Conservation (phyloP, 2,888 invertebrate genomes). For the Drosophila formosana region DNA sequence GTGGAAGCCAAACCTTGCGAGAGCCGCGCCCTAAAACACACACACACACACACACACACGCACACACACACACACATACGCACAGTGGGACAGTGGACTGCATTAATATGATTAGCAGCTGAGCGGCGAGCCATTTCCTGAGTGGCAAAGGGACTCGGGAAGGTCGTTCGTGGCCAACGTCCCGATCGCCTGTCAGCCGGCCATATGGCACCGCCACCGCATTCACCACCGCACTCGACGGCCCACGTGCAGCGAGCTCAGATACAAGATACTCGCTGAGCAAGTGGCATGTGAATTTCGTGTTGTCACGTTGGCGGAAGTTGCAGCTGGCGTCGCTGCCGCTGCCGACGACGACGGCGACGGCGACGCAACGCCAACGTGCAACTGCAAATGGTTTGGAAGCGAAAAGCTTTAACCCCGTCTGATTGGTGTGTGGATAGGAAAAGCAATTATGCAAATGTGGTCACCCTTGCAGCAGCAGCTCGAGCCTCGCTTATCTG, state of each 20-base stretch:
- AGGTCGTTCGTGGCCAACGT: constrained; percentile 56
- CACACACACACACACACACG: no score
- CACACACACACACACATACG: not conserved
- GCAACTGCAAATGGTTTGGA: not conserved
- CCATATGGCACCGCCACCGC: constrained; percentile 62
- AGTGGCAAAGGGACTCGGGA: constrained; percentile 55
- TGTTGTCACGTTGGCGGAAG: constrained; percentile 61
- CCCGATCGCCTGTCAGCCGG: constrained; percentile 52
- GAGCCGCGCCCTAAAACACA: constrained; percentile 55
- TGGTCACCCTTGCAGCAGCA: constrained; percentile 27
- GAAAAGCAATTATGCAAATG: constrained; percentile 51
- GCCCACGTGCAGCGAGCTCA: constrained; percentile 53
- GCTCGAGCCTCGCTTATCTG: constrained; percentile 5
- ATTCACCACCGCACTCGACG: constrained; percentile 18
- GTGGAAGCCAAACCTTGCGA: constrained; percentile 58
- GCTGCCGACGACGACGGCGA: not conserved
- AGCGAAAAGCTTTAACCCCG: constrained; percentile 20
- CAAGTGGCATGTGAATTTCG: constrained; percentile 53
- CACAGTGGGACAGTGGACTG: constrained; percentile 50
- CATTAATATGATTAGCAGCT: constrained; percentile 76
- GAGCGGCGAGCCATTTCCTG: constrained; percentile 70
- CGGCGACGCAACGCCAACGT: constrained; percentile 27
- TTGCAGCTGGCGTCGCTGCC: constrained; percentile 49
- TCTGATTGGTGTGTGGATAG: constrained; percentile 42
- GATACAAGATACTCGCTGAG: constrained; percentile 32